These are phyloP conservation scores for Phylloscopus collybita DNA, from an alignment of 2,797 vertebrate genomes.

Conservation along the genomic window DNA sequence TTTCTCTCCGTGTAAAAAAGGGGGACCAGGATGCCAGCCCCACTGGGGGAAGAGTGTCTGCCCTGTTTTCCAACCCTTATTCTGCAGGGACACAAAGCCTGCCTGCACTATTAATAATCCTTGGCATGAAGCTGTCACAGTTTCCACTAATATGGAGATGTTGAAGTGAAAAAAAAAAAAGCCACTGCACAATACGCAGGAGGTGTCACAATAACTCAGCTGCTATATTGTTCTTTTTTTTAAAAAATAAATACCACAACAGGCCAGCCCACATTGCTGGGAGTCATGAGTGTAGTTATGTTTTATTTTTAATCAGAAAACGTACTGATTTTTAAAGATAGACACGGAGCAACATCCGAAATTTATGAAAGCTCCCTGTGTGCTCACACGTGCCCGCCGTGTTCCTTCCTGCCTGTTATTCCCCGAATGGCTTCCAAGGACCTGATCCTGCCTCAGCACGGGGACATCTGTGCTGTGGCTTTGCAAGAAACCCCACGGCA, in stretches of 20 bases:
- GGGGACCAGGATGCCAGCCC: background rate
- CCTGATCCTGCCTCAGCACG: background rate
- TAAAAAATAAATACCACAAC: constrained; percentile 59
- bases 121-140: constrained; percentile 37
- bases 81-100: constrained; percentile 4
- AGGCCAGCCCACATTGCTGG: constrained; percentile 9
- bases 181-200: constrained; percentile 26
- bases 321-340: constrained; percentile 13
- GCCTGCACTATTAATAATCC: constrained; percentile 47
- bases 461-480: background rate
- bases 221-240: constrained; percentile 44
- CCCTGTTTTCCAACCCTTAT: background rate
- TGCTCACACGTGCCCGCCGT: background rate
- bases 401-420: background rate
- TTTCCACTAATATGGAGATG: constrained; percentile 46
- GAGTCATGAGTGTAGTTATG: background rate
- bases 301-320: constrained; percentile 52
- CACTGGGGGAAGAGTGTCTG: background rate
- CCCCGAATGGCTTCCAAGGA: background rate
- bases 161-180: background rate
- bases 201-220: constrained; percentile 55
- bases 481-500: background rate
- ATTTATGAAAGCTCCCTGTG: background rate
- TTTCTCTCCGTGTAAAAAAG: background rate
- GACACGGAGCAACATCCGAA: background rate